Percentiles rank a stretch among this genome's conserved stretches.
Evolutionary conservation across 2,113 vertebrate species (phyloP).

Genomic region (Daboia siamensis): DNA sequence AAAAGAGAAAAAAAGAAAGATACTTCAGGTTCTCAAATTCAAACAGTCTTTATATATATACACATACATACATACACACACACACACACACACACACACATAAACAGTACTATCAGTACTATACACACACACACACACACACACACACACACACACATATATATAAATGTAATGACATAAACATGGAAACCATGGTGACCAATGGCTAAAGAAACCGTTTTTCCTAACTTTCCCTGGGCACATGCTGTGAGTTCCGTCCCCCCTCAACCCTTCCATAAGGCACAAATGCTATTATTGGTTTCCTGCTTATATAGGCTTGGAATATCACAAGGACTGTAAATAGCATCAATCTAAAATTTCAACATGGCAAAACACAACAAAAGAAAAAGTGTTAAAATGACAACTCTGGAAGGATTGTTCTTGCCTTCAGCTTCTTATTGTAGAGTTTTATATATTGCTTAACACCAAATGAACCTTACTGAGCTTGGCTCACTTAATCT

Average conservation of each 20-base stretch:
- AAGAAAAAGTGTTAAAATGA: background rate
- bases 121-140: too few species aligned
- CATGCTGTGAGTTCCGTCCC: background rate
- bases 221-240: background rate
- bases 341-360: background rate
- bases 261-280: background rate
- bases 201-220: background rate
- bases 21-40: background rate
- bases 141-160: background rate
- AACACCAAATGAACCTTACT: background rate
- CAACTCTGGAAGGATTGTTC: background rate
- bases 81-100: too few species aligned
- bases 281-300: background rate
- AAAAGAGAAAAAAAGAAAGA: background rate
- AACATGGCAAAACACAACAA: background rate
- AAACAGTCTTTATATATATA: background rate
- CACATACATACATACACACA: too few species aligned
- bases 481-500: background rate
- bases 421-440: background rate
- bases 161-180: background rate
- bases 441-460: background rate
- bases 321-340: background rate
- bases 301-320: background rate
- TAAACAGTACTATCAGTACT: too few species aligned
- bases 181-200: conserved; percentile 3